Base-by-base conservation (phyloP, 1,140 invertebrate species). In the Acromyrmex charruanus region DNA sequence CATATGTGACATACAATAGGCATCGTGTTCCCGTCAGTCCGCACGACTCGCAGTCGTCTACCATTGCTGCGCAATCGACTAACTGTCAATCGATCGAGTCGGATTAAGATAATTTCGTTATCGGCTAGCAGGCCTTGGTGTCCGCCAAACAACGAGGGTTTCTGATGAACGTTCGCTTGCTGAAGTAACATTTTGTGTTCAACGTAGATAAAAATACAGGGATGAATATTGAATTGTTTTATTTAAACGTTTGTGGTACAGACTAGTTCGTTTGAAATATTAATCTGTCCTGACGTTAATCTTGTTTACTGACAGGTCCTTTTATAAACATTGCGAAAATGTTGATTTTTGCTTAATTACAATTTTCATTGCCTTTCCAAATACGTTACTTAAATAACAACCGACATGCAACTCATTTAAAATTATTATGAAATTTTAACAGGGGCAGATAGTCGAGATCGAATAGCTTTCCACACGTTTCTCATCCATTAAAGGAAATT, bases 61-160 rank as follows among this genome's bases (percentile, higher is more conserved):
- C 75, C 75, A 91, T 77, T 87, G 90, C 69, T 65, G 87, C 82
- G 80, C 87, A 87, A 93, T 93, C 92, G 90, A 92, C 90, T 93
- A 92, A 91, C 89, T 91, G 92, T 92, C 92, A 92, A 93, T 92
- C 92, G 91, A 93, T 91, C 87, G 88, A 87, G 55, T 68, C 63
- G 89, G 87, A 93, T 92, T 92, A 92, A 92, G 91, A 93, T 93
- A 93, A 93, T 91, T 92, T 93, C 85, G 91, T 92, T 92, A 92
- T 89, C 89, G 87, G 87, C 63, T 69, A 77, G 72, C 87, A 74
- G 80, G 81, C 77, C 85, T 85, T 87, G 88, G 74, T 91, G 89
- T 87, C 87, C 90, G 75, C 88, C 88, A 87, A 87, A 71, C 88
- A 92, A 90, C 90, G 88, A 88, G 88, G 87, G 69, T 89, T 91